Evolutionary conservation across 2,797 vertebrate species (phyloP).

Genomic region (Catharus ustulatus): DNA sequence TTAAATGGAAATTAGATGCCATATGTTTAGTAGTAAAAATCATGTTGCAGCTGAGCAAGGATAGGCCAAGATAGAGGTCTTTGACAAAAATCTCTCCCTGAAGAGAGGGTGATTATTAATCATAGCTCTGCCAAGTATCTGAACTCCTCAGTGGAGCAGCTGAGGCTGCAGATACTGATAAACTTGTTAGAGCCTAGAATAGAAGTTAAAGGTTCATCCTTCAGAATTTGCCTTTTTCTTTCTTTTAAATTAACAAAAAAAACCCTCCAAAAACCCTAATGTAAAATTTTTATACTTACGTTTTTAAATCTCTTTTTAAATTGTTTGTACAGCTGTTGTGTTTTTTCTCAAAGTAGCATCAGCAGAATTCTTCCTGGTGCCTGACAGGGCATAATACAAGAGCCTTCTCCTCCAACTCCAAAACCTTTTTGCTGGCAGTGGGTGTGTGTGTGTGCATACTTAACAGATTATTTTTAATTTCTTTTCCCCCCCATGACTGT

Average conservation of each 20-base stretch:
- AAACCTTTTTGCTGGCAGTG: background rate
- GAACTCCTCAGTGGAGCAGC: background rate
- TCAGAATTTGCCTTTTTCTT: background rate
- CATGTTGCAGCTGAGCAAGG: background rate
- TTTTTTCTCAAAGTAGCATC: background rate
- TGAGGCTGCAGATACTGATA: background rate
- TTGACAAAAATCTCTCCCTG: background rate
- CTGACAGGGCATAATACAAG: background rate
- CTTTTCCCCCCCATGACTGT: accelerated
- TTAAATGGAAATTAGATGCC: background rate
- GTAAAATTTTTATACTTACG: background rate
- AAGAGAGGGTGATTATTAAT: background rate
- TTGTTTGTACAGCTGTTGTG: background rate
- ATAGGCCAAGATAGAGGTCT: background rate
- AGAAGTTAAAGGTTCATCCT: background rate
- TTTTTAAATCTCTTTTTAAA: background rate
- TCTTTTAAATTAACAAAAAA: background rate
- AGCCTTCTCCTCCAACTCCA: background rate
- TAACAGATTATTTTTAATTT: background rate
- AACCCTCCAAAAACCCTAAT: background rate
- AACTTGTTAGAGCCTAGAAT: background rate
- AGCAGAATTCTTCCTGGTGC: background rate
- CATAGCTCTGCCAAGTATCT: background rate
- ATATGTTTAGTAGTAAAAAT: background rate
- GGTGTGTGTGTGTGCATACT: background rate